A percentile compares a stretch with the other conserved stretches of the same genome.
These are phyloP conservation scores for Scytalopus superciliaris DNA, from an alignment of 2,113 vertebrate genomes.

Conservation along the genomic window DNA sequence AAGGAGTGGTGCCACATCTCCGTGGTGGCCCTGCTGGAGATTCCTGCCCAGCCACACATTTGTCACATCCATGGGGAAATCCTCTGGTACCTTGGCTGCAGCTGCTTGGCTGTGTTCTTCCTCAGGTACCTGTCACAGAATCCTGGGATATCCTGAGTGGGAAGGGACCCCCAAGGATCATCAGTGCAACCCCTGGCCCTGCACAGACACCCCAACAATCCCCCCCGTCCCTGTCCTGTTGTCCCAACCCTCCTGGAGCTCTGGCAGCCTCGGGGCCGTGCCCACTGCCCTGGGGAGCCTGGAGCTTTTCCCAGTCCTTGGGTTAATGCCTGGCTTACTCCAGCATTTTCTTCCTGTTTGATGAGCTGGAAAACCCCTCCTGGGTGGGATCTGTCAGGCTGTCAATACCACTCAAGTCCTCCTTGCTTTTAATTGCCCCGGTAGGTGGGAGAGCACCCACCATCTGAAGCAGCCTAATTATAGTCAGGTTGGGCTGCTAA, in stretches of 20 bases:
- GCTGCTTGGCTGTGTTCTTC: neutral
- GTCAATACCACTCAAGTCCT: neutral
- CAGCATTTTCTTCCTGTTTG: accelerated
- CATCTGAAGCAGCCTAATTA: neutral
- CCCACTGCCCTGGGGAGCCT: neutral
- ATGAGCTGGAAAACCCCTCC: neutral
- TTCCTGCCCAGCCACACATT: neutral
- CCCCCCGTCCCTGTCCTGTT: no score
- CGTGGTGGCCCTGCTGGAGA: accelerated
- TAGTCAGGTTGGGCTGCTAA: neutral
- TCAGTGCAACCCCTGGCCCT: neutral
- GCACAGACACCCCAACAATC: no score
- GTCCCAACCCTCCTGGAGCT: no score
- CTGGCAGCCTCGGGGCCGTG: no score
- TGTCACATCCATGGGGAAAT: accelerated
- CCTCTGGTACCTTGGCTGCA: accelerated
- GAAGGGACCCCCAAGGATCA: neutral
- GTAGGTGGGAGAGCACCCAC: neutral
- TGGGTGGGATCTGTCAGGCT: neutral
- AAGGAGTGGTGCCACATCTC: neutral
- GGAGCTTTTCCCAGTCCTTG: accelerated
- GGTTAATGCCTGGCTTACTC: neutral
- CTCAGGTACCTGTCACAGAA: accelerated
- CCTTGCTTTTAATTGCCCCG: neutral
- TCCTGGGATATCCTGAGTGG: neutral